These are phyloP conservation scores for Panthera uncia DNA, from an alignment of 2,113 vertebrate species.

Conservation along the genomic window DNA sequence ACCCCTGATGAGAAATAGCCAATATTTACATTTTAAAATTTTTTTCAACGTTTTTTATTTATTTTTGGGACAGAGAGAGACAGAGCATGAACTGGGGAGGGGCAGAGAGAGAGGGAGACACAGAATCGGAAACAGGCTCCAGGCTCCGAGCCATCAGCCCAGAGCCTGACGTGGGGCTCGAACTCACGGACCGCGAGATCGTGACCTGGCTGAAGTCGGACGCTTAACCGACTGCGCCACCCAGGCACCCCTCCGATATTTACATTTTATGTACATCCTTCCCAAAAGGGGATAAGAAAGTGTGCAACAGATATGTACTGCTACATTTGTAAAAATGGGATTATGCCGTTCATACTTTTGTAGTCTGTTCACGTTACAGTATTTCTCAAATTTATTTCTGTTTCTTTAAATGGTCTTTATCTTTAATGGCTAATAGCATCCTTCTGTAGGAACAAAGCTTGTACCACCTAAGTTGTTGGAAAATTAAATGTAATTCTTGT, in stretches of 20 bases:
- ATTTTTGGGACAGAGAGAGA: too few relatives aligned
- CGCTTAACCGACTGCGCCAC: too few relatives aligned
- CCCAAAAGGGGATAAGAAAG: not conserved
- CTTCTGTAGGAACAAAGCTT: not conserved
- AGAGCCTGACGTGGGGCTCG: too few relatives aligned
- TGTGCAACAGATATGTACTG: not conserved
- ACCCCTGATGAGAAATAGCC: not conserved
- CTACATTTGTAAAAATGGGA: not conserved
- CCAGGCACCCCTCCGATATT: too few relatives aligned
- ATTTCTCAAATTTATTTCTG: not conserved
- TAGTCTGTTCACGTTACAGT: not conserved
- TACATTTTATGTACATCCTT: not conserved
- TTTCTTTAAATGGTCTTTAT: not conserved
- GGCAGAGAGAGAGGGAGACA: too few relatives aligned
- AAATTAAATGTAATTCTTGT: not conserved
- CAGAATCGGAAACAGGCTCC: too few relatives aligned
- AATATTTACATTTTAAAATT: not conserved
- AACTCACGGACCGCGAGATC: too few relatives aligned
- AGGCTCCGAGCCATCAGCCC: too few relatives aligned
- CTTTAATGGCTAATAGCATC: not conserved
- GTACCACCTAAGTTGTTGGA: not conserved
- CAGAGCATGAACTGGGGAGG: too few relatives aligned
- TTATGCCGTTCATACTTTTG: not conserved
- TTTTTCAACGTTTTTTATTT: too few relatives aligned
- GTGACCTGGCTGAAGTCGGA: too few relatives aligned